Conservation (phyloP, 2,113 vertebrate genomes). For the Hemiprocne comata region DNA sequence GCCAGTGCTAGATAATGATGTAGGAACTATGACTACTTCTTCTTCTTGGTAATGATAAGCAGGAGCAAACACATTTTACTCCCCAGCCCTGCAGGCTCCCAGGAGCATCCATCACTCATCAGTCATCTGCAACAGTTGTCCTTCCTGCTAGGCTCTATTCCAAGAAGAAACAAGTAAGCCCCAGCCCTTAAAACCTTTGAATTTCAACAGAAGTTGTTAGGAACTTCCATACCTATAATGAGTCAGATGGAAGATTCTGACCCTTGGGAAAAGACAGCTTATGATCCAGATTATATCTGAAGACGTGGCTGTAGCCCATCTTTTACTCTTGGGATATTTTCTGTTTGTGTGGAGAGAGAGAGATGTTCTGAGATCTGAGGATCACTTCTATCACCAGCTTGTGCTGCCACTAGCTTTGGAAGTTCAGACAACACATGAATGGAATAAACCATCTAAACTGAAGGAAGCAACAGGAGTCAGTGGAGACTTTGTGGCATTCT, state of each 20-base stretch:
- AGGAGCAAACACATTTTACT: neutral
- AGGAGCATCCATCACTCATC: neutral
- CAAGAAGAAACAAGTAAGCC: neutral
- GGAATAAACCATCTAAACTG: slow-evolving; percentile 23
- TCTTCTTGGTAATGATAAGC: neutral
- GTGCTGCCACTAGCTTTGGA: neutral
- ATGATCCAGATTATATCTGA: neutral
- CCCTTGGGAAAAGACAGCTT: neutral
- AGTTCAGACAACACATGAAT: neutral
- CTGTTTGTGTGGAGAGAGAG: neutral
- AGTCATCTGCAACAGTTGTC: neutral
- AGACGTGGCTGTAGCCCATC: neutral
- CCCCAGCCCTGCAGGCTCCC: neutral
- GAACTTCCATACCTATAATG: neutral
- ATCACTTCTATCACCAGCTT: neutral
- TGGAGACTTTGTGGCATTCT: slow-evolving; percentile 3
- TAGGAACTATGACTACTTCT: neutral
- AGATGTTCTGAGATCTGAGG: neutral
- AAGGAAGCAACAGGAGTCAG: neutral
- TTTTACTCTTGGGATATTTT: neutral
- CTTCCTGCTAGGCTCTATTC: neutral
- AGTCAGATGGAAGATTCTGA: neutral
- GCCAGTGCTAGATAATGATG: neutral
- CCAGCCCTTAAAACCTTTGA: neutral
- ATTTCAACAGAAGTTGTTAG: neutral